These are phyloP conservation scores for Melieria picta DNA, from an alignment of 2,888 invertebrate genomes.

Conservation along the genomic window DNA sequence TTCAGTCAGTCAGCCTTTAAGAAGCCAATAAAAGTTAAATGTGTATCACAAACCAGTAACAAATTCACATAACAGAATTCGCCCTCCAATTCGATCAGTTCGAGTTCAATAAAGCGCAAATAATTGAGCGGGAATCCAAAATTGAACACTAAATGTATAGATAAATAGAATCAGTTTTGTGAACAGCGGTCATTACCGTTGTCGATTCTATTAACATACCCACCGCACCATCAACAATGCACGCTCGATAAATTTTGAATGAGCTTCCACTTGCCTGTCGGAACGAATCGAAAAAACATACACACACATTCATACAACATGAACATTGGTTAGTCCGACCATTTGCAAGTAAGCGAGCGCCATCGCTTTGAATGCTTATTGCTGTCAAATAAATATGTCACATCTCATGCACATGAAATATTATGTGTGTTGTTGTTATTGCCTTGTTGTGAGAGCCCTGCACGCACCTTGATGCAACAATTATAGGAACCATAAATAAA, in stretches of 20 bases:
- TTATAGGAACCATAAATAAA: neutral
- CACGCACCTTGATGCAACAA: slow-evolving; percentile 1
- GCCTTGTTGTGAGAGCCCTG: slow-evolving; percentile 6
- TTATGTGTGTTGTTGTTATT: slow-evolving; percentile 30
- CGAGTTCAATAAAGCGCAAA: neutral
- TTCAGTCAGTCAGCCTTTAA: no score
- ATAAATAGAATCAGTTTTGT: neutral
- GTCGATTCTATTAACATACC: slow-evolving; percentile 32
- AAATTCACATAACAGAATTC: no score
- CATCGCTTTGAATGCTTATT: no score
- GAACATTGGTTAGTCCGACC: no score
- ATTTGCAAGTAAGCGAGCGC: no score
- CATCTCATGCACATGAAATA: neutral
- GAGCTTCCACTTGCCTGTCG: slow-evolving; percentile 33
- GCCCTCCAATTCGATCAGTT: no score
- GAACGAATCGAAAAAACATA: no score
- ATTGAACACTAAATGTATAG: neutral
- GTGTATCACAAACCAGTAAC: no score
- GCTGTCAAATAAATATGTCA: no score
- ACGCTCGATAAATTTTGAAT: slow-evolving; percentile 53
- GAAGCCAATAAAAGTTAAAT: no score
- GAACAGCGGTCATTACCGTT: neutral
- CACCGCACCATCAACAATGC: slow-evolving; percentile 36
- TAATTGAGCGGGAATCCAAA: neutral
- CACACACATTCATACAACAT: no score